These are phyloP conservation scores for Oscarella lobularis DNA, from an alignment of 37 sponge, comb jelly and placozoan species.

Conservation along the genomic window DNA sequence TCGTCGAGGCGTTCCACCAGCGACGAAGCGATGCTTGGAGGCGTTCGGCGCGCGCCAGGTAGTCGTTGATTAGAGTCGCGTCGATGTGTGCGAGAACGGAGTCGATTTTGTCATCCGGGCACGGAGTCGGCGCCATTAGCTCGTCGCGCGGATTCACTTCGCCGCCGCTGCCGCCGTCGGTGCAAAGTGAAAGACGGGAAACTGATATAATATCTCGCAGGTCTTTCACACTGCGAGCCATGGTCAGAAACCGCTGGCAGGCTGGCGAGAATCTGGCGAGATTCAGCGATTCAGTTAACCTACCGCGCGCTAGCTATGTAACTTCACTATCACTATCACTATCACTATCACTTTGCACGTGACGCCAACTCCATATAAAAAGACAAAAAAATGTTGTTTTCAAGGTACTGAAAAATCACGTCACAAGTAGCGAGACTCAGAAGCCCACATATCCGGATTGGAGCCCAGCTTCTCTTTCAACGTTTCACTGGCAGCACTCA, in stretches of 20 bases:
- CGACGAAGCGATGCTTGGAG: not conserved
- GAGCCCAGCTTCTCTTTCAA: not conserved
- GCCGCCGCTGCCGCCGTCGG: not conserved
- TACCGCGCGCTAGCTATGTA: too few relatives aligned
- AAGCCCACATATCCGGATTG: not conserved
- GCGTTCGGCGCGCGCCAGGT: not conserved
- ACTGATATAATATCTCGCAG: not conserved
- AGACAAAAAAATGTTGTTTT: too few relatives aligned
- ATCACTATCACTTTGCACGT: too few relatives aligned
- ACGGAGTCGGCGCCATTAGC: not conserved
- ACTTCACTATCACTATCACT: too few relatives aligned
- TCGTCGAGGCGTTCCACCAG: not conserved
- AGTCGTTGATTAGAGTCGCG: not conserved
- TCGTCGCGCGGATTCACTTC: not conserved
- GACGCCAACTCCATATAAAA: too few relatives aligned
- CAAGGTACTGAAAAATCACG: too few relatives aligned
- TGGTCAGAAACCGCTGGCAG: too few relatives aligned
- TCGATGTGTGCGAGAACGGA: not conserved
- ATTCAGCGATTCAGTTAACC: too few relatives aligned
- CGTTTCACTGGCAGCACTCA: not conserved
- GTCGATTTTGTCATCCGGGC: not conserved
- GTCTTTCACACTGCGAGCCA: not conserved
- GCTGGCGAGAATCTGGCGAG: too few relatives aligned
- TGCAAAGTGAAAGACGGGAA: not conserved
- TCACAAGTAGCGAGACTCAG: not conserved